phyloP scores from a whole-genome alignment of 1,140 invertebrate genomes.

The Frieseomelitta varia region DNA sequence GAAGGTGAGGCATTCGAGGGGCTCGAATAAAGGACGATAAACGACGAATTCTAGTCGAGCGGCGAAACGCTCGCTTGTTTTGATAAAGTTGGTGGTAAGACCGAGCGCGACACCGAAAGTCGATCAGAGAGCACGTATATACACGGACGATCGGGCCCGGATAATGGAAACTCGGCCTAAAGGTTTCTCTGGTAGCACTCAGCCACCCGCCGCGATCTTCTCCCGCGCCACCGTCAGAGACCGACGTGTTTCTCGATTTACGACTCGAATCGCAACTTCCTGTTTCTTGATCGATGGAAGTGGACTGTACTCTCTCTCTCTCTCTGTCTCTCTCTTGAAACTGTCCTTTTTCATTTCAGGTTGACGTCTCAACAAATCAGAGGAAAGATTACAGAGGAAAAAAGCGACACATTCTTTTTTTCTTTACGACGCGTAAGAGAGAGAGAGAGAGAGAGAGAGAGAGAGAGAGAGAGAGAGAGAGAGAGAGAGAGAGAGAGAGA shows the following conservation, averaged over 20 bases:
- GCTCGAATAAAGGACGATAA: neutral
- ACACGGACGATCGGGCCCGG: neutral
- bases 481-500: too few relatives aligned
- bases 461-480: too few relatives aligned
- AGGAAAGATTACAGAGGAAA: too few relatives aligned
- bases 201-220: slow-evolving; percentile 68
- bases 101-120: slow-evolving; percentile 65
- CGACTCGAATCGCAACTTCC: neutral
- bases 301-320: neutral
- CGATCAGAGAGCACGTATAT: slow-evolving; percentile 60
- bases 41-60: neutral
- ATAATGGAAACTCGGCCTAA: slow-evolving; percentile 66
- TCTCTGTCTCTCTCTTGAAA: too few relatives aligned
- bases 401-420: too few relatives aligned
- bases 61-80: neutral
- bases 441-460: too few relatives aligned
- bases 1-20: too few relatives aligned
- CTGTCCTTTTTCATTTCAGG: too few relatives aligned
- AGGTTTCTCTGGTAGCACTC: slow-evolving; percentile 75
- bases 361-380: too few relatives aligned
- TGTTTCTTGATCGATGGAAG: neutral
- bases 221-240: neutral
- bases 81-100: neutral
- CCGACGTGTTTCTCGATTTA: neutral
- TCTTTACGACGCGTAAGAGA: neutral